Percentiles rank a stretch among this genome's conserved stretches.
These are phyloP conservation scores for Epizoanthus ramosus DNA, from an alignment of 92 coral and sea anemone genomes.

Conservation along the genomic window DNA sequence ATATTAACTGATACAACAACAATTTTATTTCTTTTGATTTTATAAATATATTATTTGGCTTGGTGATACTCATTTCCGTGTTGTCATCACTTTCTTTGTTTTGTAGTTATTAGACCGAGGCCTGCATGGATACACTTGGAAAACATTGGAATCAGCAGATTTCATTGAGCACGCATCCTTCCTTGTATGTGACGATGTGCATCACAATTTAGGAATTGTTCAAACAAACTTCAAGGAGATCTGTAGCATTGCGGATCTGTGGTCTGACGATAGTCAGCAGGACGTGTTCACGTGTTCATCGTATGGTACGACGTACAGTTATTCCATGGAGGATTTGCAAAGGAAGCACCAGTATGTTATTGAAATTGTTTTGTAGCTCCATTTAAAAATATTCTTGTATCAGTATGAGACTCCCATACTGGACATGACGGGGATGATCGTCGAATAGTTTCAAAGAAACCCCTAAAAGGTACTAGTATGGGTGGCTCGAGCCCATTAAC, in stretches of 20 bases:
- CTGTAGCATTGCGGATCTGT: conserved; percentile 74
- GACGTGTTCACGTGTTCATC: conserved; percentile 83
- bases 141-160: conserved; percentile 95
- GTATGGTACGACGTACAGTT: conserved; percentile 68
- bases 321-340: conserved; percentile 81
- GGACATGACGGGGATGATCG: too few species aligned
- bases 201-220: conserved; percentile 85
- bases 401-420: too few species aligned
- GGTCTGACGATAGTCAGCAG: conserved; percentile 82
- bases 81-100: too few species aligned
- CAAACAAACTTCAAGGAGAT: conserved; percentile 92
- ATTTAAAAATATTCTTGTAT: too few species aligned
- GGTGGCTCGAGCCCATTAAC: too few species aligned
- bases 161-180: conserved; percentile 96
- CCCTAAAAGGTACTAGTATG: too few species aligned
- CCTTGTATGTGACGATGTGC: conserved; percentile 95
- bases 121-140: conserved; percentile 90
- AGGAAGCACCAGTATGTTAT: conserved; percentile 75
- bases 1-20: too few species aligned
- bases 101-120: conserved; percentile 89
- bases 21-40: too few species aligned
- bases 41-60: too few species aligned
- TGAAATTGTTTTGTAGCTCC: background rate
- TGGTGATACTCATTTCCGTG: too few species aligned
- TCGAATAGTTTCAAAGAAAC: too few species aligned